Percentiles rank a stretch among this genome's conserved stretches.
phyloP scores from a whole-genome alignment of 2,888 invertebrate species.

The Cosmia trapezina region DNA sequence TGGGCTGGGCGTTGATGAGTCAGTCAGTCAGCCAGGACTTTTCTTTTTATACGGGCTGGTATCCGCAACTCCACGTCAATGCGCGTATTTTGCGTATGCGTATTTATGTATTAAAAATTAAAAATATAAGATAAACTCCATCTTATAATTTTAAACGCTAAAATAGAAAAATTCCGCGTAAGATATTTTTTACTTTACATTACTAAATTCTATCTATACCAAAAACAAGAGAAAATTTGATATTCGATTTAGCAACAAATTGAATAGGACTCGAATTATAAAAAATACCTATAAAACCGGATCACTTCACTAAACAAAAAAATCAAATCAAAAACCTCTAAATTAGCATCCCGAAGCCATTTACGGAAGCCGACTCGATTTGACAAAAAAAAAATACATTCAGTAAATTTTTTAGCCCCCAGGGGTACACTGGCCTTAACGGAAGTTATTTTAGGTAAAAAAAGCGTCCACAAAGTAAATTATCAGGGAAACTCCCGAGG shows the following conservation, averaged over 20 bases:
- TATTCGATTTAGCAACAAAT: background rate
- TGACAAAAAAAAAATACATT: slow-evolving; percentile 8
- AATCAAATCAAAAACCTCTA: background rate
- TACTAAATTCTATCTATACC: too few species aligned
- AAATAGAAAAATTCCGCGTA: too few species aligned
- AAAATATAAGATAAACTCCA: too few species aligned
- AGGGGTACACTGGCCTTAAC: background rate
- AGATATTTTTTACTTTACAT: too few species aligned
- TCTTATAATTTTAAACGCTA: too few species aligned
- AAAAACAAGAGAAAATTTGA: background rate
- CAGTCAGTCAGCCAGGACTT: too few species aligned
- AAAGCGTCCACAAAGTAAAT: slow-evolving; percentile 24
- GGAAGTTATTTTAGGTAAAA: slow-evolving; percentile 11
- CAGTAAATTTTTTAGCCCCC: background rate
- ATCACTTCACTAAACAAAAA: background rate
- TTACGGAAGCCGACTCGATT: background rate
- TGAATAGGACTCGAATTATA: background rate
- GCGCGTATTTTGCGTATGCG: too few species aligned
- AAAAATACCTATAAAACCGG: background rate
- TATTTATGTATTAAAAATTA: too few species aligned
- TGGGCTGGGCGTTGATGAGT: too few species aligned
- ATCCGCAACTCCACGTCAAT: too few species aligned
- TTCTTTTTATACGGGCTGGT: too few species aligned
- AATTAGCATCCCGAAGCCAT: slow-evolving; percentile 20
- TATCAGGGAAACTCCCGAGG: background rate